A percentile compares a stretch with the other conserved stretches of the same genome.
phyloP scores from a whole-genome alignment of 1,140 invertebrate genomes.

The Apis florea region DNA sequence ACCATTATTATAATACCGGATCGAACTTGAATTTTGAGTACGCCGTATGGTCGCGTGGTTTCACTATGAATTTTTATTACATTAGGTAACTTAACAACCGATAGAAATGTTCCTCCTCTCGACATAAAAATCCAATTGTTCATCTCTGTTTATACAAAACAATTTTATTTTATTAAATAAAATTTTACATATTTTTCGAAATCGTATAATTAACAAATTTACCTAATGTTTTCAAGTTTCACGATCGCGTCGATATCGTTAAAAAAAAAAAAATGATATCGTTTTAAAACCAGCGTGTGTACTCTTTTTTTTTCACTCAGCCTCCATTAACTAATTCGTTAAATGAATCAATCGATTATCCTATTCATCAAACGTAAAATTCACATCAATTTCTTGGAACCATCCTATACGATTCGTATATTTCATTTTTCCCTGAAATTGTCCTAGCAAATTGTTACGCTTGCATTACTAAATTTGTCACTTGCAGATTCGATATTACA shows the following conservation, averaged over 20 bases:
- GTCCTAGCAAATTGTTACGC: constrained; percentile 1
- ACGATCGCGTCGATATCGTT: constrained; percentile 1
- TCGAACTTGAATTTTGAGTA: constrained; percentile 36
- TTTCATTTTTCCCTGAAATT: constrained; percentile 32
- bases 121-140: not conserved
- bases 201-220: not conserved
- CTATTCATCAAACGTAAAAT: constrained; percentile 57
- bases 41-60: constrained; percentile 9
- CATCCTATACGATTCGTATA: constrained; percentile 32
- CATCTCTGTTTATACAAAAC: not conserved
- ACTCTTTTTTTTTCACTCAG: constrained; percentile 27
- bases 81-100: constrained; percentile 2
- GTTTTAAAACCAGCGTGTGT: not conserved
- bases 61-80: constrained; percentile 41
- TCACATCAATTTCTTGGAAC: constrained; percentile 35
- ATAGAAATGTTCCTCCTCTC: not conserved
- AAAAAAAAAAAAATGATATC: not conserved
- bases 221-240: not conserved
- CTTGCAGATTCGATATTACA: not conserved
- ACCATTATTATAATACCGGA: constrained; percentile 13
- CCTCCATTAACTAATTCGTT: constrained; percentile 58
- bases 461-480: not conserved
- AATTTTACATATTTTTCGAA: not conserved
- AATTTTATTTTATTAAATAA: not conserved
- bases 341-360: constrained; percentile 65